Evolutionary conservation across 1,140 invertebrate genomes (phyloP).

Genomic region (Euglossa dilemma): DNA sequence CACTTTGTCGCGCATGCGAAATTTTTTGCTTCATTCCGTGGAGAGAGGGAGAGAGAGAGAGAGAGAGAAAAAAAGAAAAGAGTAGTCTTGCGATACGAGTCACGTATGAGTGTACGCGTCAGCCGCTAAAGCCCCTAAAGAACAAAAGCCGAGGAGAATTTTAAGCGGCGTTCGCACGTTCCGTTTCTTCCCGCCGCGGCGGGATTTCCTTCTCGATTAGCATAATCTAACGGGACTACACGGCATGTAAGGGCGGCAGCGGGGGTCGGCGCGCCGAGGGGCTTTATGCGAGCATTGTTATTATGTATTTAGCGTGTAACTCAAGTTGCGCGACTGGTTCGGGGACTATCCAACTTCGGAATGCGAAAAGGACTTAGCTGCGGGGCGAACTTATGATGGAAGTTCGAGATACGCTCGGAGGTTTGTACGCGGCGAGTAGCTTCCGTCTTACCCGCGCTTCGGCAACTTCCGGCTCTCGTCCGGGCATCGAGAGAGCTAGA

Average conservation of each 20-base stretch:
- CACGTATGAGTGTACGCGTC: conserved; percentile 23
- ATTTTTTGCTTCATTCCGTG: neutral
- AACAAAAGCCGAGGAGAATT: conserved; percentile 51
- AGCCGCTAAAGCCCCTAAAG: conserved; percentile 12
- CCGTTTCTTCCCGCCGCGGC: conserved; percentile 9
- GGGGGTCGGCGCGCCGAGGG: neutral
- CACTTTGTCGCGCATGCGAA: neutral
- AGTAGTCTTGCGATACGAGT: conserved; percentile 32
- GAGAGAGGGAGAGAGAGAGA: no score
- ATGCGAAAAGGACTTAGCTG: conserved; percentile 54
- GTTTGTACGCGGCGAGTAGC: conserved; percentile 25
- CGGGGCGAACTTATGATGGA: conserved; percentile 59
- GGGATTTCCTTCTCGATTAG: conserved; percentile 55
- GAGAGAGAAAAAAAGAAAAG: neutral
- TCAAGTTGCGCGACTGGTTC: conserved; percentile 38
- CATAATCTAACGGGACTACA: conserved; percentile 46
- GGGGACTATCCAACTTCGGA: conserved; percentile 43
- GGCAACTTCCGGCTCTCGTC: conserved; percentile 13
- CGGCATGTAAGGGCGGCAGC: neutral
- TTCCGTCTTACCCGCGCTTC: conserved; percentile 12
- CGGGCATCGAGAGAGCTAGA: neutral
- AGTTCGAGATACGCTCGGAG: conserved; percentile 46
- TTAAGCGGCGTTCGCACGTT: conserved; percentile 30
- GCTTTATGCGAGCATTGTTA: conserved; percentile 44
- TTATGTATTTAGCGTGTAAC: conserved; percentile 65